Conservation (phyloP, 1,140 invertebrate species). For the Drosophila seguyi region DNA sequence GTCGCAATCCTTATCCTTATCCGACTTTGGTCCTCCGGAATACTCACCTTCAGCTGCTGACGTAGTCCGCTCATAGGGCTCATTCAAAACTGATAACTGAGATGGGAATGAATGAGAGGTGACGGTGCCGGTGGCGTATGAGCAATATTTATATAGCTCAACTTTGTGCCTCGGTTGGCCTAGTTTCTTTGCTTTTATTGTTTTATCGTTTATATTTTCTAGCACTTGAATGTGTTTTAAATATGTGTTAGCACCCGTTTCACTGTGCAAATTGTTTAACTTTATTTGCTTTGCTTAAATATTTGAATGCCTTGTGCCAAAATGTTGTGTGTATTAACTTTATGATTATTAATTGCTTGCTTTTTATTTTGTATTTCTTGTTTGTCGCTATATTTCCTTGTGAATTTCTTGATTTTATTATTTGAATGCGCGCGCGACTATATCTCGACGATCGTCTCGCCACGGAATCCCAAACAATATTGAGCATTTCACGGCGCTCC, state of each 20-base stretch:
- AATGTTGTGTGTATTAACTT: slow-evolving; percentile 20
- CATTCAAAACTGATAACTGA: slow-evolving; percentile 67
- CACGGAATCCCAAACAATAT: slow-evolving; percentile 76
- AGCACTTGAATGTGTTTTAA: slow-evolving; percentile 39
- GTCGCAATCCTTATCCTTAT: not conserved
- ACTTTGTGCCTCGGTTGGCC: slow-evolving; percentile 41
- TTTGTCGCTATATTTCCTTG: slow-evolving; percentile 22
- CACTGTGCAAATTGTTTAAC: slow-evolving; percentile 20
- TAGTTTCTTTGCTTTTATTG: slow-evolving; percentile 44
- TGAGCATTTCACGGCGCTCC: slow-evolving; percentile 55
- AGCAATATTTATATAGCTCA: slow-evolving; percentile 61
- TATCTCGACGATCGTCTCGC: slow-evolving; percentile 66
- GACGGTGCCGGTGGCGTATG: slow-evolving; percentile 72
- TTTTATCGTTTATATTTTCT: slow-evolving; percentile 21
- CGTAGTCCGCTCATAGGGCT: slow-evolving; percentile 84
- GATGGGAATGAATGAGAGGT: slow-evolving; percentile 30
- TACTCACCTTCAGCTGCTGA: slow-evolving; percentile 82
- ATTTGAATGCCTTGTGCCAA: slow-evolving; percentile 11
- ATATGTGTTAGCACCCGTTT: slow-evolving; percentile 12
- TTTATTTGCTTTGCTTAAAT: slow-evolving; percentile 32
- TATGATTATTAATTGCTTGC: slow-evolving; percentile 33
- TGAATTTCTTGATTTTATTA: slow-evolving; percentile 24
- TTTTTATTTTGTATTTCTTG: slow-evolving; percentile 8
- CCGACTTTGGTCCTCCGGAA: not conserved
- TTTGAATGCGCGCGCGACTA: slow-evolving; percentile 49